Base-by-base conservation (phyloP, 1,140 invertebrate genomes). In the Ostrea edulis region DNA sequence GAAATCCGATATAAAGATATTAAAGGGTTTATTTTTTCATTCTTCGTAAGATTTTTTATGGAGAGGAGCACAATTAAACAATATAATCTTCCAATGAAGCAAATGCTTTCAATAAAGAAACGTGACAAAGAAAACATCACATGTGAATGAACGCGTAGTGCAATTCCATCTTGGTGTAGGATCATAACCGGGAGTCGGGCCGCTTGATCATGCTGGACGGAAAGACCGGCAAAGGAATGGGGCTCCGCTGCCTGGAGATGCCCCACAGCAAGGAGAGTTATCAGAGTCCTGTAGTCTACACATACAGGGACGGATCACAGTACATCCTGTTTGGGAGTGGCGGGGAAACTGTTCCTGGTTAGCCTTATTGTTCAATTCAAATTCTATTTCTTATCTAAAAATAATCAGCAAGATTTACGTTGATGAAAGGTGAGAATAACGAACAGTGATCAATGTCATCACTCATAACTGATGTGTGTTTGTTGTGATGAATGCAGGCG, bases 261-360 rank as follows among this genome's bases (percentile, higher is more conserved):
- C 93, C 94, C 8, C 44, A 93, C 35, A 89, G 81, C n/a, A 92
- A 91, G 85, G 94, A 94, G 87, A 94, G 92, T 0, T 94, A 94
- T 88, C 94, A 93, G 91, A 93, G 92, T 77, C 92, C 93, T 22
- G 92, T 94, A 8, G 88, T 93, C 20, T 93, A 93, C 85, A 91
- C 87, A 0, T 82, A 87, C n/a, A 83, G 91, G 44, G 89, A 91
- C 84, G 89, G 91, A 12, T 91, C 90, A 9, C 86, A 90, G 35
- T 94, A 93, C 87, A 91, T 95, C 51, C 89, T 95, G 55, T 92
- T 94, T 91, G 94, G 94, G 9, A 93, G 91, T 91, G 94, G 94
- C 2, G 93, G 94, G 44, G 93, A 94, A 89, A 94, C 94, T 81
- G 88, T 93, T 4, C 44, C 91, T 90, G 94, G 94, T 94, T 90